These are phyloP conservation scores for Rhorus exstirpatorius DNA, from an alignment of 2,888 invertebrate genomes.

Conservation along the genomic window DNA sequence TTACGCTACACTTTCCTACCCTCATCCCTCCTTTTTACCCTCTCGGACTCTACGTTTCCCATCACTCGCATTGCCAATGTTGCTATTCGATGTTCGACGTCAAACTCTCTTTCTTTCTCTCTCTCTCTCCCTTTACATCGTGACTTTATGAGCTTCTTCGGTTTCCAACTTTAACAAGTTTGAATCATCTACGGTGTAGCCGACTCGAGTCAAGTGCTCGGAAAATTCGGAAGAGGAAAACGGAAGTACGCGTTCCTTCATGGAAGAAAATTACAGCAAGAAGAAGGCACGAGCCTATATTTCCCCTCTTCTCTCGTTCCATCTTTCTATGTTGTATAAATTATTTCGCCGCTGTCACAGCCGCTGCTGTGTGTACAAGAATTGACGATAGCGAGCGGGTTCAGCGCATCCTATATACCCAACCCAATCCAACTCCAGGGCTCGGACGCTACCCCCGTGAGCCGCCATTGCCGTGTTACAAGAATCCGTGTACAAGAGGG, in stretches of 20 bases:
- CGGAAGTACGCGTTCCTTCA: slow-evolving; percentile 16
- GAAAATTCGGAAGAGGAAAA: slow-evolving; percentile 26
- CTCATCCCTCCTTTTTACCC: slow-evolving; percentile 44
- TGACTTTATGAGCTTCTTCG: slow-evolving; percentile 44
- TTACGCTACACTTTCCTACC: slow-evolving; percentile 41
- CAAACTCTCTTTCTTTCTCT: slow-evolving; percentile 6
- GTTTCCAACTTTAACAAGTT: slow-evolving; percentile 39
- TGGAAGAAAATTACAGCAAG: slow-evolving; percentile 25
- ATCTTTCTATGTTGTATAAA: too few relatives aligned
- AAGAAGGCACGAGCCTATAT: slow-evolving; percentile 22
- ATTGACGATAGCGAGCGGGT: too few relatives aligned
- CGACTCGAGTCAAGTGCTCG: slow-evolving; percentile 17
- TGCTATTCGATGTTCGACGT: slow-evolving; percentile 39
- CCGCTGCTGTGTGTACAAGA: too few relatives aligned
- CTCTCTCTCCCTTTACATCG: slow-evolving; percentile 9
- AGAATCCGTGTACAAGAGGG: too few relatives aligned
- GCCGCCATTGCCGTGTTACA: too few relatives aligned
- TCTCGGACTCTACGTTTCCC: slow-evolving; percentile 2
- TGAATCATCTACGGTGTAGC: slow-evolving; percentile 24
- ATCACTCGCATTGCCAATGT: slow-evolving; percentile 32
- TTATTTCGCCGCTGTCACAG: too few relatives aligned
- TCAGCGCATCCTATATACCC: too few relatives aligned
- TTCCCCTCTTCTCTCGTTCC: not conserved
- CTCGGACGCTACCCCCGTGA: too few relatives aligned
- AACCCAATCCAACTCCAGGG: too few relatives aligned